These are phyloP conservation scores for Anguilla japonica DNA, from an alignment of 2,113 vertebrate genomes.

Conservation along the genomic window DNA sequence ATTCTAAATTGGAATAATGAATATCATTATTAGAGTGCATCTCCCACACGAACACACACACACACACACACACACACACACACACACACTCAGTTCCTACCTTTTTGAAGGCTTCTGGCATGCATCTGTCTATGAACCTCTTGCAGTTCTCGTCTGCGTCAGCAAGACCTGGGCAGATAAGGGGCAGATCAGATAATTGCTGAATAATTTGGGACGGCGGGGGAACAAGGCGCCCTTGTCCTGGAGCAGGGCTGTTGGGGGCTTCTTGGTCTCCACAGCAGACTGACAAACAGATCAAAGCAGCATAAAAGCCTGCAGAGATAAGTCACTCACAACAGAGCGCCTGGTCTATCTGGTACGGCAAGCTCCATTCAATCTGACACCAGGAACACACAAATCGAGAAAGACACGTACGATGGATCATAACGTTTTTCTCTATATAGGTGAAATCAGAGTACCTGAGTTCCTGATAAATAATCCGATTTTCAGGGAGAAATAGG, in stretches of 20 bases:
- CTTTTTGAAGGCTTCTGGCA: constrained; percentile 99
- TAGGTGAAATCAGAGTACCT: neutral
- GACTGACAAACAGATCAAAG: neutral
- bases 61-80: no score
- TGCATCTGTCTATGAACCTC: constrained; percentile 95
- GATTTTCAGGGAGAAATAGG: neutral
- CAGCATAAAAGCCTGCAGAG: neutral
- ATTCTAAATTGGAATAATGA: no score
- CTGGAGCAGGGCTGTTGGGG: neutral
- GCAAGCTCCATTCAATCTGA: neutral
- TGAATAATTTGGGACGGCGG: neutral
- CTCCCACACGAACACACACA: no score
- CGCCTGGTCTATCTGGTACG: neutral
- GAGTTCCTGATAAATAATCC: neutral
- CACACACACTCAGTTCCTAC: constrained; percentile 57
- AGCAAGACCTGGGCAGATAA: constrained; percentile 80
- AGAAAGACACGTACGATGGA: neutral
- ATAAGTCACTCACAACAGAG: neutral
- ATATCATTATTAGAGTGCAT: no score
- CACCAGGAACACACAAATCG: neutral
- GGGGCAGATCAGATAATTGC: neutral
- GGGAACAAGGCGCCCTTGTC: neutral
- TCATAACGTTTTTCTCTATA: neutral
- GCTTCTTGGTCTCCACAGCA: neutral
- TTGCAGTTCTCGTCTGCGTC: constrained; percentile 98